Evolutionary conservation across 2,797 vertebrate species (phyloP).

Genomic region (Pyrocephalus nanus): DNA sequence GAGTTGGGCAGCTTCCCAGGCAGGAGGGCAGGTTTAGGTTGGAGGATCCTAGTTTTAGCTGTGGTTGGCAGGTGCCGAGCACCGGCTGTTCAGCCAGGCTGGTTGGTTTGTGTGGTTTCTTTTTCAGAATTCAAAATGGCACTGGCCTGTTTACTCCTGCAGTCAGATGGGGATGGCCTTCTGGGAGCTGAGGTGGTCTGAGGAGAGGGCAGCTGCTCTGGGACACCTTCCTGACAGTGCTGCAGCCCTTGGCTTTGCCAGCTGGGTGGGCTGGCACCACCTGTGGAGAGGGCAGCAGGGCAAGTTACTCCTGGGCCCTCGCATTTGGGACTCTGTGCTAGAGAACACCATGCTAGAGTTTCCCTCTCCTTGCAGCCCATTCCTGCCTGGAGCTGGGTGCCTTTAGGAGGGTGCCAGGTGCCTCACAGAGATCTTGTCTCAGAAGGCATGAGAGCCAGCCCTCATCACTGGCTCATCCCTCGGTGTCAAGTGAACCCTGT

Average conservation of each 20-base stretch:
- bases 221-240: not conserved
- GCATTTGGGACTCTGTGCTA: fast-evolving
- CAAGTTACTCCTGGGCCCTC: not conserved
- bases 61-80: not conserved
- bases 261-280: not conserved
- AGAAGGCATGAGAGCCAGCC: not conserved
- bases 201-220: not conserved
- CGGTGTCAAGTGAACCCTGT: not conserved
- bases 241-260: not conserved
- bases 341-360: not conserved
- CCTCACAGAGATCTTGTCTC: not conserved
- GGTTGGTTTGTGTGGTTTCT: not conserved
- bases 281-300: not conserved
- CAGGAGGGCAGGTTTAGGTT: not conserved
- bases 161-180: not conserved
- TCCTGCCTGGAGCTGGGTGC: not conserved
- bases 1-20: not conserved
- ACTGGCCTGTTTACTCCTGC: not conserved
- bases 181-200: not conserved
- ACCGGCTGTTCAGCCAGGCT: not conserved
- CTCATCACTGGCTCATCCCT: not conserved
- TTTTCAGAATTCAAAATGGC: not conserved
- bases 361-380: not conserved
- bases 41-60: not conserved
- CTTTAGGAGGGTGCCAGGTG: not conserved